Percentiles rank a stretch among this genome's conserved stretches.
Conservation (phyloP, 2,888 invertebrate species). For the Didymodactylos carnosus region DNA sequence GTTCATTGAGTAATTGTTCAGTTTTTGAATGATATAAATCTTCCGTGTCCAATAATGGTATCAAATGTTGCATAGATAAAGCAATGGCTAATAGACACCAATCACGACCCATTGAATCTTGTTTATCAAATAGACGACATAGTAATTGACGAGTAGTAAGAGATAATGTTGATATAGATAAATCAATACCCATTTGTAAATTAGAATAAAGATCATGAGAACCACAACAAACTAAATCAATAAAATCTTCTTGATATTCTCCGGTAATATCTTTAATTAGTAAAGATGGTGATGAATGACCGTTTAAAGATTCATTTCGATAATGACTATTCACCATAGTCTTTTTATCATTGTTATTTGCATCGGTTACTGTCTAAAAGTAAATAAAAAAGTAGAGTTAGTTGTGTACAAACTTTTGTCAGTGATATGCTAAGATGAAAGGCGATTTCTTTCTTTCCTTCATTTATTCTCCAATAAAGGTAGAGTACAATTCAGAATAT, state of each 20-base stretch:
- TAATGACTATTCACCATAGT: background rate
- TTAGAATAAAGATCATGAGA: background rate
- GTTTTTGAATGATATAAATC: background rate
- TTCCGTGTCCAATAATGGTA: constrained; percentile 36
- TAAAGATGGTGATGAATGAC: background rate
- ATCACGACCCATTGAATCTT: constrained; percentile 40
- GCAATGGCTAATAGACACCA: constrained; percentile 41
- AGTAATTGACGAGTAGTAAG: constrained; percentile 36
- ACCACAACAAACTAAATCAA: constrained; percentile 13
- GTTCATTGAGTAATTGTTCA: constrained; percentile 4
- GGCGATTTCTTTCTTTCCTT: too few species aligned
- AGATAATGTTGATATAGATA: background rate
- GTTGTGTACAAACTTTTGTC: too few species aligned
- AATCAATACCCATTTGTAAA: background rate
- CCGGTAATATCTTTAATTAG: background rate
- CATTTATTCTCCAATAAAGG: too few species aligned
- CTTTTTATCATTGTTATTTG: background rate
- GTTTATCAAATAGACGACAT: constrained; percentile 37
- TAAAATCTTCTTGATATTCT: background rate
- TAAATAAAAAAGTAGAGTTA: too few species aligned
- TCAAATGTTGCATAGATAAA: constrained; percentile 39
- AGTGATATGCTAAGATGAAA: too few species aligned
- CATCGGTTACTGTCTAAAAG: background rate
- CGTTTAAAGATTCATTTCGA: background rate
- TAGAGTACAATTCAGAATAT: too few species aligned